phyloP scores from a whole-genome alignment of 2,113 vertebrate genomes.

The Plestiodon gilberti region DNA sequence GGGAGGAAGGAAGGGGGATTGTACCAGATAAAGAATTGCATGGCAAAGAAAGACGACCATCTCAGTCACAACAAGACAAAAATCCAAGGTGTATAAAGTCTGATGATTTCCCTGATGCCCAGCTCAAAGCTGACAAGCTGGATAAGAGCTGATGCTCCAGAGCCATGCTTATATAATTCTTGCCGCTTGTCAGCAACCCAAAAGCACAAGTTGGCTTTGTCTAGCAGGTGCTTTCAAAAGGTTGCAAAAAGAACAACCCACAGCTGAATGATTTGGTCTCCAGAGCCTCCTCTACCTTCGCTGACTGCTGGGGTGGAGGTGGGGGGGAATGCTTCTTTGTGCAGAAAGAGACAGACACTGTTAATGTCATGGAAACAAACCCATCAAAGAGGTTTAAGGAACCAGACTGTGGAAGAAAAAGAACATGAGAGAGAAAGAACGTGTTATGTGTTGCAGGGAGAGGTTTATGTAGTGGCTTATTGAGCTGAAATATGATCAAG shows the following conservation, averaged over 20 bases:
- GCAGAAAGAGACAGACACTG: neutral
- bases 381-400: constrained; percentile 41
- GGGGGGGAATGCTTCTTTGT: neutral
- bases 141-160: constrained; percentile 5
- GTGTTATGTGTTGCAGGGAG: neutral
- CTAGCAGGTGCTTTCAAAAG: constrained; percentile 1
- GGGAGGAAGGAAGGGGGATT: fast-evolving
- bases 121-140: constrained; percentile 14
- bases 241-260: neutral
- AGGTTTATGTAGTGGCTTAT: neutral
- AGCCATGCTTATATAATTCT: fast-evolving
- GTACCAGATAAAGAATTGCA: neutral
- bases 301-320: neutral
- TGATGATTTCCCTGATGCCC: neutral
- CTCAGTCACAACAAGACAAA: neutral
- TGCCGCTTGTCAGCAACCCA: neutral
- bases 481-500: constrained; percentile 20
- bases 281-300: constrained; percentile 9
- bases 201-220: neutral
- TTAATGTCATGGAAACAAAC: constrained; percentile 35
- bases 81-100: neutral
- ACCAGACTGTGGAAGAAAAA: neutral
- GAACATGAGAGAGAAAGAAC: constrained; percentile 7
- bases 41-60: neutral
- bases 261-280: neutral